Evolutionary conservation across 2,113 vertebrate genomes (phyloP).

Genomic region (Ifrita kowaldi): DNA sequence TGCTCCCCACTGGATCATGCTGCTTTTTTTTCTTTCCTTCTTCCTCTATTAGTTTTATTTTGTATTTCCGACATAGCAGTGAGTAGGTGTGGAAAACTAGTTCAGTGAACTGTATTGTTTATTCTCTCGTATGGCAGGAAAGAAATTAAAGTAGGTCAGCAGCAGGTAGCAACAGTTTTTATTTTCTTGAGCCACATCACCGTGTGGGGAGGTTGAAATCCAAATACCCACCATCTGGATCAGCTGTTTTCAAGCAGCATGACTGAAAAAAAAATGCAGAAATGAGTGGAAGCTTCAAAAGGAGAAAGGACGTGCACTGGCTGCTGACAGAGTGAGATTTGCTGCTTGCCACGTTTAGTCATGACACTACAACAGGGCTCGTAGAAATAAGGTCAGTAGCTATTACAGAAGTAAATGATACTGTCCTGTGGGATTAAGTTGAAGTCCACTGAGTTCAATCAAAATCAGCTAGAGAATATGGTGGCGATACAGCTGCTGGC

Average conservation of each 20-base stretch:
- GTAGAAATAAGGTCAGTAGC: neutral
- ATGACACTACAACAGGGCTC: neutral
- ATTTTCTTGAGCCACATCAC: slow-evolving; percentile 24
- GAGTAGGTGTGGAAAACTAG: neutral
- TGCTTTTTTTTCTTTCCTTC: neutral
- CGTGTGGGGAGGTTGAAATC: slow-evolving; percentile 1
- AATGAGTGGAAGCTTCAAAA: slow-evolving; percentile 15
- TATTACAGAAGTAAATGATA: neutral
- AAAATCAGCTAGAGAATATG: neutral
- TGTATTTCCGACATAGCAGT: neutral
- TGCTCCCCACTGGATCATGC: neutral
- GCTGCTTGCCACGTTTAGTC: neutral
- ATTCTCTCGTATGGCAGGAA: neutral
- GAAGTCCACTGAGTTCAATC: neutral
- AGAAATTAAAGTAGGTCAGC: slow-evolving; percentile 43
- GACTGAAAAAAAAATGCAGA: neutral
- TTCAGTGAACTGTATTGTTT: neutral
- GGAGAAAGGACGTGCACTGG: neutral
- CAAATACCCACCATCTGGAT: slow-evolving; percentile 31
- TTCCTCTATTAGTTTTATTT: neutral
- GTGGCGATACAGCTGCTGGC: neutral
- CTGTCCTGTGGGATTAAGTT: neutral
- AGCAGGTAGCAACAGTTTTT: slow-evolving; percentile 42
- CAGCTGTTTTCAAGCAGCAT: slow-evolving; percentile 39
- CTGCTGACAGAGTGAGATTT: slow-evolving; percentile 3